A percentile compares a stretch with the other conserved stretches of the same genome.
phyloP scores from a whole-genome alignment of 2,113 vertebrate genomes.

The Gallinago jamesoni region DNA sequence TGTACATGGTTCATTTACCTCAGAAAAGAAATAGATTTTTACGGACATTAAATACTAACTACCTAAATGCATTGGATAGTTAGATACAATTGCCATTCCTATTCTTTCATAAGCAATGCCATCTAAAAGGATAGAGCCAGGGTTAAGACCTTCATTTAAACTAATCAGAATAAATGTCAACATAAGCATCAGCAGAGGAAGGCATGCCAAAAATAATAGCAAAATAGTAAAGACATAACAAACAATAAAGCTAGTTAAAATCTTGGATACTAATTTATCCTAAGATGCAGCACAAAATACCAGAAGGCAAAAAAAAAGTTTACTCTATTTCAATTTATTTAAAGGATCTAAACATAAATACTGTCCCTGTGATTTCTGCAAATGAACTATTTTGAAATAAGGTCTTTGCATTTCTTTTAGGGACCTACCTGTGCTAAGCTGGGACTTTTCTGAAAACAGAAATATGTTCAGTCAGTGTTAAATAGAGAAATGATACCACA shows the following conservation, averaged over 20 bases:
- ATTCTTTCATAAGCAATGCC: not conserved
- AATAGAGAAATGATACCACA: not conserved
- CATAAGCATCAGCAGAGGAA: not conserved
- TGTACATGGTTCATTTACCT: not conserved
- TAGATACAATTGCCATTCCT: not conserved
- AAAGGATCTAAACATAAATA: not conserved
- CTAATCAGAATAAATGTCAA: conserved; percentile 29
- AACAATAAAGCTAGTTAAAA: not conserved
- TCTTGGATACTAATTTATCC: not conserved
- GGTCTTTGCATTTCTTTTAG: not conserved
- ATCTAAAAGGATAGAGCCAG: not conserved
- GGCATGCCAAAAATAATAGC: not conserved
- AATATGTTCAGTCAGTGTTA: not conserved
- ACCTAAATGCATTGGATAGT: not conserved
- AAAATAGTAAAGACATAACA: not conserved
- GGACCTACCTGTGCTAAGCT: not conserved
- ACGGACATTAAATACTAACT: not conserved
- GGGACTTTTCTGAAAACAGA: not conserved
- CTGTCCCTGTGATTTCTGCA: not conserved
- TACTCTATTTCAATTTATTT: not conserved
- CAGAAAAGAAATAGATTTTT: not conserved
- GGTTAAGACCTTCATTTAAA: conserved; percentile 34
- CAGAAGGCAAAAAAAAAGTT: not conserved
- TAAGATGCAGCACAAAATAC: not conserved
- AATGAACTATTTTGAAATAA: not conserved